Percentiles rank a stretch among this genome's conserved stretches.
These are phyloP conservation scores for Isotomurus palustris DNA, from an alignment of 2,888 invertebrate species.

Conservation along the genomic window DNA sequence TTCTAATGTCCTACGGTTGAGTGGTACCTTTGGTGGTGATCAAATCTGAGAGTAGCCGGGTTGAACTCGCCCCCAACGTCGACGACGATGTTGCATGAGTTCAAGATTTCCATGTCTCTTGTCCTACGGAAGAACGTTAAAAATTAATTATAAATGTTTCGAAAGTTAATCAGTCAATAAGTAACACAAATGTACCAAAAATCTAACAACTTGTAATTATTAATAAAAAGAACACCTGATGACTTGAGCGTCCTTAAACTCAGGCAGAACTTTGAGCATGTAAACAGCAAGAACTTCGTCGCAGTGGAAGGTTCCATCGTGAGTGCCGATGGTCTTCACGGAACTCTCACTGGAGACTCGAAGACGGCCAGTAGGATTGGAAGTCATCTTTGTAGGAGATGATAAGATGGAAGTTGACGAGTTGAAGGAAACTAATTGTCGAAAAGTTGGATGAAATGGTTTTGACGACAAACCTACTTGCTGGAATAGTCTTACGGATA, in stretches of 20 bases:
- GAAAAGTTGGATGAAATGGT: too few species aligned
- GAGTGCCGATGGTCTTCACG: constrained; percentile 61
- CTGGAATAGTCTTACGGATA: too few species aligned
- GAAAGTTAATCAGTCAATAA: neutral
- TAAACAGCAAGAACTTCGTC: constrained; percentile 93
- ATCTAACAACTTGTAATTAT: neutral
- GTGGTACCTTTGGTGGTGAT: constrained; percentile 80
- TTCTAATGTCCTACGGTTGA: neutral
- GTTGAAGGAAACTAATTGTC: too few species aligned
- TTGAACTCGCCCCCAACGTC: constrained; percentile 90
- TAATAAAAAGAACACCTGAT: constrained; percentile 54
- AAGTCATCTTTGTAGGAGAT: too few species aligned
- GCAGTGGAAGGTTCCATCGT: constrained; percentile 83
- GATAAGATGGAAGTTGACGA: too few species aligned
- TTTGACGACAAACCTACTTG: too few species aligned
- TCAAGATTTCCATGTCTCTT: constrained; percentile 58
- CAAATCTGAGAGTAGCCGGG: constrained; percentile 69
- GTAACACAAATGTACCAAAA: neutral
- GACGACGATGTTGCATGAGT: constrained; percentile 85
- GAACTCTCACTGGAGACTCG: neutral
- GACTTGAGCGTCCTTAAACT: constrained; percentile 75
- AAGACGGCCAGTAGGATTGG: too few species aligned
- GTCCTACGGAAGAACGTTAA: constrained; percentile 53
- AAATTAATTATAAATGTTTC: neutral
- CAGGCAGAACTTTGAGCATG: constrained; percentile 75